Evolutionary conservation across 2,888 invertebrate species (phyloP).

Genomic region (Eilema sororculum): DNA sequence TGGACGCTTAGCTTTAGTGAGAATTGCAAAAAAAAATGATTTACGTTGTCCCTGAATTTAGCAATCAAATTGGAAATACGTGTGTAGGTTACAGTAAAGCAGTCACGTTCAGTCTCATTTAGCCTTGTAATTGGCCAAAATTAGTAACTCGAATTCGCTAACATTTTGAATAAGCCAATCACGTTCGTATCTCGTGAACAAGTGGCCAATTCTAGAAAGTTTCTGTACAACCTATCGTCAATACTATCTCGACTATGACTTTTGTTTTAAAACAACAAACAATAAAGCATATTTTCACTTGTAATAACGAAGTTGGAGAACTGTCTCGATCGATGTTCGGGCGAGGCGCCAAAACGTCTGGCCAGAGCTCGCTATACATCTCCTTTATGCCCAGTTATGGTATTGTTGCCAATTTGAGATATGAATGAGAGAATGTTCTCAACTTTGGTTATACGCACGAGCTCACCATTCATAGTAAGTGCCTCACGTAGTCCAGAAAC

Average conservation of each 20-base stretch:
- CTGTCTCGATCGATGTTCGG: slow-evolving; percentile 51
- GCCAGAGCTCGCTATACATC: slow-evolving; percentile 39
- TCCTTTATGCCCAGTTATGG: slow-evolving; percentile 45
- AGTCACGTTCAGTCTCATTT: too few species aligned
- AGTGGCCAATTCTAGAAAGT: background rate
- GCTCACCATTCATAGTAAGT: slow-evolving; percentile 20
- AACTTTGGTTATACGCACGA: slow-evolving; percentile 31
- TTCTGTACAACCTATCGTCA: background rate
- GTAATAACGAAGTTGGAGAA: background rate
- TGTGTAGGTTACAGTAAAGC: too few species aligned
- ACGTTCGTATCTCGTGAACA: background rate
- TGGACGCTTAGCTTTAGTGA: too few species aligned
- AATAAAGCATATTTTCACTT: slow-evolving; percentile 1
- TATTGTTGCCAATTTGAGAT: slow-evolving; percentile 38
- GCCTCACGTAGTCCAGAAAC: background rate
- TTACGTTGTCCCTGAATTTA: too few species aligned
- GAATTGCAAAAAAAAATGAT: too few species aligned
- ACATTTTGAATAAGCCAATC: background rate
- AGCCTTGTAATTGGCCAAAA: too few species aligned
- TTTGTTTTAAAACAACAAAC: slow-evolving; percentile 5
- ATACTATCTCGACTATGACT: background rate
- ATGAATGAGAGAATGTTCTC: slow-evolving; percentile 22
- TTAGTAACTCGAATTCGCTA: too few species aligned
- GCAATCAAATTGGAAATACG: too few species aligned
- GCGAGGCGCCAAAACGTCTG: slow-evolving; percentile 60